Base-by-base conservation (phyloP, 35 echinoderm and acorn worm genomes). In the Ptychodera flava region DNA sequence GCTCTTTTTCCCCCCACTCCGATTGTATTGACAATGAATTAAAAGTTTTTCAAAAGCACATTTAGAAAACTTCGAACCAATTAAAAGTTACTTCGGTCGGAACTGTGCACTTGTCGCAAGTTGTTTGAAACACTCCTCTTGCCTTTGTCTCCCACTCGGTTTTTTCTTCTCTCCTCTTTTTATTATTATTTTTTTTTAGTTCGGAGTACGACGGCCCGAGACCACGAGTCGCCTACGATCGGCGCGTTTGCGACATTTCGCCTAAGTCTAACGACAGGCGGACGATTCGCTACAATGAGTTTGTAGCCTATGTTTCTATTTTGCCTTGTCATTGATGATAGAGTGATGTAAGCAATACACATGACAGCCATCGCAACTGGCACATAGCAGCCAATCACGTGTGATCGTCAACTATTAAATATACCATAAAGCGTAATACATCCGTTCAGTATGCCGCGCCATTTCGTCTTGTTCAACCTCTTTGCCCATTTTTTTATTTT, bases 41-140 rank as follows among this genome's bases (percentile, higher is more conserved):
- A 64, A 64, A 64, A 64, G 45, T 64, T 64, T 64, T 64, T 64
- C 45, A 64, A 64, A 64, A 64, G 45, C 45, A 64, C 45, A 64
- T 64, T 64, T 64, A 64, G 45, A 64, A 64, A 64, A 64, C 45
- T 64, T 64, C 22, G 45, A 64, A 64, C 45, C 45, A 64, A 64
- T 64, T 64, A 64, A 64, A 64, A 64, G 45, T 64, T 64, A 64
- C 45, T 64, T n/a, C 45, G 6, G 45, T 22, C 45, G 22, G 45
- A 64, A 6, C 45, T 64, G 45, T 64, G 45, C 45, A 64, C 45
- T 64, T 64, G 45, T 64, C 45, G 45, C 45, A 64, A 22, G 45
- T 64, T 64, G 45, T 64, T 64, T 64, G 6, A 64, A 64, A 64
- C 45, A 64, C 45, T 64, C 45, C 6, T 22, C 6, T 12, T 6